Evolutionary conservation across 2,797 vertebrate genomes (phyloP).

Genomic region (Dipus sagitta): DNA sequence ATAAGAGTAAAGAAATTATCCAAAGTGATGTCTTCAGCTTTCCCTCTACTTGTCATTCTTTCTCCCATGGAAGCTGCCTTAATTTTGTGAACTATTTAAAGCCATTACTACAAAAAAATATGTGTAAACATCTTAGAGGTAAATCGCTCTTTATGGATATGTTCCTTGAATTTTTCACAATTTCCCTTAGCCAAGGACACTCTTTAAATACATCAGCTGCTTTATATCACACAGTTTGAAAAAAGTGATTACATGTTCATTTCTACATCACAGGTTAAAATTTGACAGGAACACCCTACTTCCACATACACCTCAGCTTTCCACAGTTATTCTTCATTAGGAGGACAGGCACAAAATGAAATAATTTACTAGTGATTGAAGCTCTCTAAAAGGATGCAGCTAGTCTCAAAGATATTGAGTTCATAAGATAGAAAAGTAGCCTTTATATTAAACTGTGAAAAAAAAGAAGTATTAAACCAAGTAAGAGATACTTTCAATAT

Average conservation of each 20-base stretch:
- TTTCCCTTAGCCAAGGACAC: background rate
- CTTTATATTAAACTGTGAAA: background rate
- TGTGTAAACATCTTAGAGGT: background rate
- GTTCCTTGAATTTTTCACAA: background rate
- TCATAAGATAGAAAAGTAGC: background rate
- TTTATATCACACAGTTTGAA: constrained; percentile 9
- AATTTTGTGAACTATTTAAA: constrained; percentile 50
- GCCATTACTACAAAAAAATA: constrained; percentile 45
- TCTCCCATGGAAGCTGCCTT: constrained; percentile 5
- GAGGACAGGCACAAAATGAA: background rate
- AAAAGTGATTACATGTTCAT: background rate
- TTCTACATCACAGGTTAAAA: background rate
- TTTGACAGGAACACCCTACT: background rate
- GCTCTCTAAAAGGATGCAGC: background rate
- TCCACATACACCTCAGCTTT: background rate
- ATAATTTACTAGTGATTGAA: background rate
- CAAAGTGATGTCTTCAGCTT: background rate
- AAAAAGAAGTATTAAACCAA: background rate
- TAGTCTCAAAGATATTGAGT: constrained; percentile 1
- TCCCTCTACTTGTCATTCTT: background rate
- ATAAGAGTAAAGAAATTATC: constrained; percentile 1
- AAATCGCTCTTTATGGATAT: constrained; percentile 47
- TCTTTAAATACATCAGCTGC: constrained; percentile 1
- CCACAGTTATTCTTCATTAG: background rate
- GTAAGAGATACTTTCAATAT: background rate